Evolutionary conservation across 2,888 invertebrate genomes (phyloP), one percentile per base, ranked within the genome.

Genomic region (Caenorhabditis wallacei): DNA sequence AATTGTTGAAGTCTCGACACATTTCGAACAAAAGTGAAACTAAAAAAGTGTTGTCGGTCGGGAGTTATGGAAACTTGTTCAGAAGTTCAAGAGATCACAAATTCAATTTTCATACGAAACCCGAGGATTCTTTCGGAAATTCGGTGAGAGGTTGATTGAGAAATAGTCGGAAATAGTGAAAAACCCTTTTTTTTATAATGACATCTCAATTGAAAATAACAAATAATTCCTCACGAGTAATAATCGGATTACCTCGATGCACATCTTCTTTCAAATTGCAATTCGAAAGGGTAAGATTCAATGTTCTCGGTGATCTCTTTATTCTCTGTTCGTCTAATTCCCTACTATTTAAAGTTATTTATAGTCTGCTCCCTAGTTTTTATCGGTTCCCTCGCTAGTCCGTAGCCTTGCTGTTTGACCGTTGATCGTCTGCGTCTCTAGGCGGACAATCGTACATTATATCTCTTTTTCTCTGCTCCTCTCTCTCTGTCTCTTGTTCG

Each of bases 341-440:
- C 37, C 54, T 68, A 35, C 24, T 48, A 13, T 53, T 20, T 37
- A 0, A 2, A 3, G 48, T 54, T 72, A 54, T 72, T 72, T 72
- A 63, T 72, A 71, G 71, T 72, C 40, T 72, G 63, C n/a, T 70
- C 54, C 35, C 43, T 56, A 26, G 54, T 69, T 20, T 56, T 43
- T 10, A 20, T 46, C 57, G 40, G 18, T 11, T 63, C 20, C 24
- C 26, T 53, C 35, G 26, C 26, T 30, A 11, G 51, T 48, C 35
- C 22, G 22, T 37, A 51, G 66, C 75, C 66, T 68, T 69, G 76
- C 51, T 76, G 76, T 76, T 69, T 76, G 76, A 61, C 76, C 76
- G 68, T 69, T 76, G 76, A 69, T 69, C 76, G 69, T 61, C 76
- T 76, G 59, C 68, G 75, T 40, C 68, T 59, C 59, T 20, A 37